Base-by-base conservation (phyloP, 2,888 invertebrate species). In the Boloria euphrosyne region DNA sequence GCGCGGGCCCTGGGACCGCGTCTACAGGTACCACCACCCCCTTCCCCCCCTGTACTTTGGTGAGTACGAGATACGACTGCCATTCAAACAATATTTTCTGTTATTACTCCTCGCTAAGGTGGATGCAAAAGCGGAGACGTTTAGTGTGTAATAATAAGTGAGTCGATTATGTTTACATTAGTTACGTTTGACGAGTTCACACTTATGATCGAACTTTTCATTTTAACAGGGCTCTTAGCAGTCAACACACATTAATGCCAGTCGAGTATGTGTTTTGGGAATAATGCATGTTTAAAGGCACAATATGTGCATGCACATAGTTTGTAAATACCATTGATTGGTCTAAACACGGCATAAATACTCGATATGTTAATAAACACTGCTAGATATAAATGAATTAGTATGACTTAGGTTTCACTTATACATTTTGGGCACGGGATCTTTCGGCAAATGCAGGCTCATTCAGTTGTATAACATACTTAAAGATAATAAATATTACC, bases 1-100 rank as follows among this genome's bases (percentile, higher is more conserved):
- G 83, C 94, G 96, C 74, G 96, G 96, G 16, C 96, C 96, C 14
- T 97, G 97, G 97, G 96, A 97, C 80, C 94, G 95, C 76, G 94
- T 96, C 64, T 96, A 96, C 87, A 95, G 95, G 93, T 93, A 90
- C 80, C 80, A 79, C 22, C 3, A n/a, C 7, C 7, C 10, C 75
- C 76, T 71, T 75, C 71, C 69, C 69, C 77, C 75, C 53, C 65
- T 31, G 22, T 44, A 16, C 4, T 59, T 88, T 87, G 89, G 89
- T 87, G 86, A 89, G 90, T 90, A 89, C 85, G 77, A 81, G 75
- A 83, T 78, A 82, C 79, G 78, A 86, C 76, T 80, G 84, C 87
- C 85, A 89, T 87, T 88, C 87, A 87, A 86, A 75, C 75, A 81
- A 84, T 86, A 84, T 82, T 78, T 76, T 89, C 86, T 89, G 81